Evolutionary conservation across 37 sponge, comb jelly and placozoan genomes (phyloP).

Genomic region (Aphrocallistes beatrix): DNA sequence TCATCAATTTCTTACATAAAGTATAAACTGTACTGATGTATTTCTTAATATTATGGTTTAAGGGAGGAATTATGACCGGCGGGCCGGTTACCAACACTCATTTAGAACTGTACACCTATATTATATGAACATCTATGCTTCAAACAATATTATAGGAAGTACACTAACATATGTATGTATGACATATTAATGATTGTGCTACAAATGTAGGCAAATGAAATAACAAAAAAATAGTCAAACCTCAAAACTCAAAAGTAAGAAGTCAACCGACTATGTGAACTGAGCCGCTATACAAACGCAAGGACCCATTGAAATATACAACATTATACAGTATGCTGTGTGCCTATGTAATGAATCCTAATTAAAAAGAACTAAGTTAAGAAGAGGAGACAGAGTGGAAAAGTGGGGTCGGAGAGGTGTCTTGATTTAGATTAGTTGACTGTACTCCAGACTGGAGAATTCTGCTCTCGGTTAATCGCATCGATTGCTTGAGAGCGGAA

Average conservation of each 20-base stretch:
- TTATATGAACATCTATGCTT: no score
- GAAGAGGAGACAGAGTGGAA: not conserved
- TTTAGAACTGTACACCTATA: no score
- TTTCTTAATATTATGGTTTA: no score
- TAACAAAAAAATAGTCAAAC: not conserved
- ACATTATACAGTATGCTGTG: no score
- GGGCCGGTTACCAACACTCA: no score
- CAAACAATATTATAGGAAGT: no score
- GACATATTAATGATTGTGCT: no score
- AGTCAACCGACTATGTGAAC: not conserved
- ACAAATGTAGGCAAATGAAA: not conserved
- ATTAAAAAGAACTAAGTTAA: not conserved
- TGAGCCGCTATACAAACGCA: not conserved
- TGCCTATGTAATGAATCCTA: not conserved
- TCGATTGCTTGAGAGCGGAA: not conserved
- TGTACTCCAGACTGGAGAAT: not conserved
- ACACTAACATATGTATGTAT: no score
- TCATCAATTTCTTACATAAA: no score
- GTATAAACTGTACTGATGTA: no score
- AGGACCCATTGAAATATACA: not conserved
- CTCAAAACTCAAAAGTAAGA: not conserved
- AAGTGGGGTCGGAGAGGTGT: not conserved
- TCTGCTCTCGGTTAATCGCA: not conserved
- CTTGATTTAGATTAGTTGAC: no score
- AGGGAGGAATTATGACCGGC: no score